Evolutionary conservation across 2,113 vertebrate genomes (phyloP).

Genomic region (Mionectes macconnelli): DNA sequence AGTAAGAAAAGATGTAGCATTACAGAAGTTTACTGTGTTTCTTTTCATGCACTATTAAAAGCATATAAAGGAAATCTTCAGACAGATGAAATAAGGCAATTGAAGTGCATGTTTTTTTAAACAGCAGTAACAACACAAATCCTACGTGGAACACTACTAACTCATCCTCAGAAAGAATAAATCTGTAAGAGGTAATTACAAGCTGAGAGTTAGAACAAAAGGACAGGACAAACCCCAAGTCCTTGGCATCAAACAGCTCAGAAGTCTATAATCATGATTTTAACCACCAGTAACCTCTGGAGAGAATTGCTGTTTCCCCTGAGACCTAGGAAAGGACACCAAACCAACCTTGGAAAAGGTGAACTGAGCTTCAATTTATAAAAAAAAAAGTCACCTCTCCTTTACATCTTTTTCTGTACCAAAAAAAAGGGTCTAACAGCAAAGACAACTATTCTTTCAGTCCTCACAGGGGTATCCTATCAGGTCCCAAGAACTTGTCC

Average conservation of each 20-base stretch:
- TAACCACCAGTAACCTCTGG: neutral
- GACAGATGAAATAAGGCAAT: neutral
- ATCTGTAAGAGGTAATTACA: neutral
- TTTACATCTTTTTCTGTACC: neutral
- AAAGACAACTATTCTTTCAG: neutral
- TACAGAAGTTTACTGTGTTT: neutral
- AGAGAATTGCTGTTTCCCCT: neutral
- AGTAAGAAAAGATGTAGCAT: neutral
- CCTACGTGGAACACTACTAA: neutral
- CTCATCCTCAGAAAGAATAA: neutral
- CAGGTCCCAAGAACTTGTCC: neutral
- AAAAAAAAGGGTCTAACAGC: neutral
- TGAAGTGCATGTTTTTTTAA: neutral
- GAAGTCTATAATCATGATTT: neutral
- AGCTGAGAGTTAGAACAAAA: neutral
- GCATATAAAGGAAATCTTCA: neutral
- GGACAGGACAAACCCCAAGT: neutral
- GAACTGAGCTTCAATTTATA: neutral
- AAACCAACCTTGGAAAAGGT: neutral
- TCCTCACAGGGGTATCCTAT: neutral
- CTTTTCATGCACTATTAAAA: neutral
- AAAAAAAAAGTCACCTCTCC: neutral
- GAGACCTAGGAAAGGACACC: neutral
- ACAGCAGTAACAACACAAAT: neutral
- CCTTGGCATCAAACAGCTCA: neutral